Conservation (phyloP, 2,797 vertebrate genomes). For the Catamblyrhynchus diadema region DNA sequence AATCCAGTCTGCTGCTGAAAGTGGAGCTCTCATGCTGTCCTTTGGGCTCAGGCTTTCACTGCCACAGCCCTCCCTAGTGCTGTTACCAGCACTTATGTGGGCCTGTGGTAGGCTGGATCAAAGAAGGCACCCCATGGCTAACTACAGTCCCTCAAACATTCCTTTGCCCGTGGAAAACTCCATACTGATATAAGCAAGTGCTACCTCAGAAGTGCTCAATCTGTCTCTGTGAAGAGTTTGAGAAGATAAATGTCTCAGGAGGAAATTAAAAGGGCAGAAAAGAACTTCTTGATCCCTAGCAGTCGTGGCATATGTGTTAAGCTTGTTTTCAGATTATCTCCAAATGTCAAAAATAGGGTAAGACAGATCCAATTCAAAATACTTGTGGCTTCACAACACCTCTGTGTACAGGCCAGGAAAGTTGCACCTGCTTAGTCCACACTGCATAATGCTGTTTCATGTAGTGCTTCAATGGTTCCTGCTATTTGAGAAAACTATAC, state of each 20-base stretch:
- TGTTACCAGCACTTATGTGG: background rate
- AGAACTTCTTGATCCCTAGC: background rate
- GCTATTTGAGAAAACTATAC: background rate
- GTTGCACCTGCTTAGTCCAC: background rate
- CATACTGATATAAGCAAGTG: background rate
- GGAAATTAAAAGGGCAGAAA: background rate
- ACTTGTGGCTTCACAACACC: background rate
- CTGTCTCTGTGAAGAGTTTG: background rate
- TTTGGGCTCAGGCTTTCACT: background rate
- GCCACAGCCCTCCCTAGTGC: background rate
- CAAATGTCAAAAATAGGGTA: background rate
- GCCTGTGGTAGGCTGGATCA: conserved; percentile 15
- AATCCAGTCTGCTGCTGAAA: conserved; percentile 21
- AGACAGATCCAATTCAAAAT: background rate
- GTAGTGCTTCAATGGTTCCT: background rate
- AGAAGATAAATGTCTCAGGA: background rate
- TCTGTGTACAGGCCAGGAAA: background rate
- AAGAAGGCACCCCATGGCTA: background rate
- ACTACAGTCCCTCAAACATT: background rate
- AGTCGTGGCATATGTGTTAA: background rate
- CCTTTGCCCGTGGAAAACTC: background rate
- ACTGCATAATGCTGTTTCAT: background rate
- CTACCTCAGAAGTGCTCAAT: background rate
- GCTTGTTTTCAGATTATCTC: background rate
- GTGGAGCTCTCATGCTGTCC: background rate